phyloP scores from a whole-genome alignment of 2,888 invertebrate species.

The Idaea dimidiata region DNA sequence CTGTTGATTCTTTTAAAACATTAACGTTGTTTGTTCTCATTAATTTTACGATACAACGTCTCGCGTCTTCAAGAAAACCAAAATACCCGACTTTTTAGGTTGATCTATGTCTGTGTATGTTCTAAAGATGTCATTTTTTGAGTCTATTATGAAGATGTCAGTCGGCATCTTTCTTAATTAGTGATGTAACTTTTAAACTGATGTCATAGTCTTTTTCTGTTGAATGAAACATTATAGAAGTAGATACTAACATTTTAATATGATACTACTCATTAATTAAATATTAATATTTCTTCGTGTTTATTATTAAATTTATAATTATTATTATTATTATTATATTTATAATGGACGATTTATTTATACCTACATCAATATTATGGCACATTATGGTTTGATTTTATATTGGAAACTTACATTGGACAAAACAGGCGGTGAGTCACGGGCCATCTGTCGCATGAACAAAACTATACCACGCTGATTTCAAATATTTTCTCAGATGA shows the following conservation, averaged over 20 bases:
- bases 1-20: background rate
- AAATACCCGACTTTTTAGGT: background rate
- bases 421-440: conserved; percentile 73
- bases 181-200: conserved; percentile 60
- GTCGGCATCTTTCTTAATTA: conserved; percentile 51
- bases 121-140: conserved; percentile 5
- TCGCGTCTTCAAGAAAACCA: background rate
- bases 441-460: conserved; percentile 75
- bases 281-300: conserved; percentile 32
- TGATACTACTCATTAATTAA: conserved; percentile 21
- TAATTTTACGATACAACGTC: background rate
- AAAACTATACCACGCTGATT: conserved; percentile 58
- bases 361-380: conserved; percentile 12
- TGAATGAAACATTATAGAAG: conserved; percentile 54
- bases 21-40: background rate
- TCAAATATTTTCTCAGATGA: conserved; percentile 47
- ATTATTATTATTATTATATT: too few relatives aligned
- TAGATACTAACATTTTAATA: conserved; percentile 40
- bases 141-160: conserved; percentile 30
- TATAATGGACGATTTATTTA: conserved; percentile 50
- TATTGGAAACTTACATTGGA: conserved; percentile 57
- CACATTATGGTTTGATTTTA: conserved; percentile 56
- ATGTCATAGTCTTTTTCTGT: conserved; percentile 57
- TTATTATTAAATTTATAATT: too few relatives aligned
- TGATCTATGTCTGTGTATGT: background rate